A percentile compares a stretch with the other conserved stretches of the same genome.
phyloP scores from a whole-genome alignment of 1,140 invertebrate genomes.

The Drosophila arawakana region DNA sequence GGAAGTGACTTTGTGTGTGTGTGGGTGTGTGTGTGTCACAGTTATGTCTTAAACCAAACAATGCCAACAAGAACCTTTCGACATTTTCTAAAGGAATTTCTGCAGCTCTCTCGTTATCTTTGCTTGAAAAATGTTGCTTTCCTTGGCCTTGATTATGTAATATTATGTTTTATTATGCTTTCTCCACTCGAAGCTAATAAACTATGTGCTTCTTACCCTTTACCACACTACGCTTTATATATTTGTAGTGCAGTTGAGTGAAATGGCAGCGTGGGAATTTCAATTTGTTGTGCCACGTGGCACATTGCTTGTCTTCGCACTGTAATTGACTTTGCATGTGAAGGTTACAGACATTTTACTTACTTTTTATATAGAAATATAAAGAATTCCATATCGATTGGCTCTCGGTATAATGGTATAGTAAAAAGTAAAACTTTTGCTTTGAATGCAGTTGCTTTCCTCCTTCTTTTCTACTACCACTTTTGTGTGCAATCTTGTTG shows the following conservation, averaged over 20 bases:
- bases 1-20: not conserved
- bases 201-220: constrained; percentile 13
- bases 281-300: constrained; percentile 61
- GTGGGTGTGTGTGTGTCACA: not conserved
- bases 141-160: constrained; percentile 54
- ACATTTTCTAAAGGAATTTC: constrained; percentile 50
- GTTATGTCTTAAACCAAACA: constrained; percentile 65
- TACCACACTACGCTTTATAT: not conserved
- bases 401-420: constrained; percentile 1
- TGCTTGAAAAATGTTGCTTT: not conserved
- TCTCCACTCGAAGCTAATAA: constrained; percentile 28
- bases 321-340: constrained; percentile 51
- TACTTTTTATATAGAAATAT: constrained; percentile 4
- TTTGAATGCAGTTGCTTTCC: constrained; percentile 4
- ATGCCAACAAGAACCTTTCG: constrained; percentile 62
- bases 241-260: constrained; percentile 1
- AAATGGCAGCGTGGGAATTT: constrained; percentile 68
- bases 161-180: constrained; percentile 34
- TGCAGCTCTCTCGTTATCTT: constrained; percentile 1
- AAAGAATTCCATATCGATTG: constrained; percentile 52
- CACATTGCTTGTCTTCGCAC: constrained; percentile 11
- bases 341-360: constrained; percentile 17
- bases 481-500: constrained; percentile 45
- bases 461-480: constrained; percentile 2
- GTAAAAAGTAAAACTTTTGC: constrained; percentile 17